Base-by-base conservation (phyloP, 2,797 vertebrate genomes). In the Takifugu rubripes region DNA sequence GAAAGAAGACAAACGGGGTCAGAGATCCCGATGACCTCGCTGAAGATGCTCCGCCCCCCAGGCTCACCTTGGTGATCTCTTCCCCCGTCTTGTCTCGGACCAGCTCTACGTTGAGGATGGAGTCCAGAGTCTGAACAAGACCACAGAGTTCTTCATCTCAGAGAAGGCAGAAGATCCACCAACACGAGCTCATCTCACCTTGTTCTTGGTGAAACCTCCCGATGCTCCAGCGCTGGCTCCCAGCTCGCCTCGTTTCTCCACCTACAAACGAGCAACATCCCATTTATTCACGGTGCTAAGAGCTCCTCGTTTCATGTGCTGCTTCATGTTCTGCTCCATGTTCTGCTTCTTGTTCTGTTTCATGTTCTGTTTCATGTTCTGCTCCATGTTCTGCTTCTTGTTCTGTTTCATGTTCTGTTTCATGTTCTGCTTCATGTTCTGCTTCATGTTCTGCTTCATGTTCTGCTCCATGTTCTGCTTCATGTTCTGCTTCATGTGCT, bases 81-180 rank as follows among this genome's bases (percentile, higher is more conserved):
- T 93, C 88, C 0, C 90, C 87, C 25, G 93, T 92, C 77, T 92
- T 98, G 59, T 92, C 92, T 83, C 89, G 86, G 69, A 98, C 90
- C 94, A 93, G 86, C 42, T 95, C 93, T 75, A 98, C 57, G 54
- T 97, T 95, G 42, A 99, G 88, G 85, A 99, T 89, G 1, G 96
- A 98, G 72, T 83, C 89, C 73, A 99, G 88, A 0, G 93, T 94
- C 97, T 97, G 83, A 25, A 77, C 26, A 44, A 44, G 2, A 66
- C 2, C 10, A 29, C 3, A 33, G 0, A 8, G 26, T 17, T 17
- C 27, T 29, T 29, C 6, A 29, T 29, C 27, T 29, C 27, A 29
- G 3, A 29, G 27, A 29, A 6, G 4, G 6, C 6, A 29, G 31
- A 8, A 33, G 31, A 11, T 2, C 31, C 31, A 33, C 3, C 0